A percentile compares a stretch with the other conserved stretches of the same genome.
phyloP scores from a whole-genome alignment of 2,888 invertebrate genomes.

The Dasypolia templi region DNA sequence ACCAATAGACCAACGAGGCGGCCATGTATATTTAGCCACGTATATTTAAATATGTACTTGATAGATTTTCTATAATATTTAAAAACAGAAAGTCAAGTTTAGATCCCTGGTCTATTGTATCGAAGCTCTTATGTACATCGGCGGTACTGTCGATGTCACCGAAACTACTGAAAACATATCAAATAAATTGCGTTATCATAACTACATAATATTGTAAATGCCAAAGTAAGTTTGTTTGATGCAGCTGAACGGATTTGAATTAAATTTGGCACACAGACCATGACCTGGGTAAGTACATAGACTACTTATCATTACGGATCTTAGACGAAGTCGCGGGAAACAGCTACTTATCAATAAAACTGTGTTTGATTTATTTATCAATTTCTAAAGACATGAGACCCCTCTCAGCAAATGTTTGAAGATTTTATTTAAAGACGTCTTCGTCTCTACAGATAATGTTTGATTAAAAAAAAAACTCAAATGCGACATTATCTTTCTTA shows the following conservation, averaged over 20 bases:
- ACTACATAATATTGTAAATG: too few relatives aligned
- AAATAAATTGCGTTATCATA: too few relatives aligned
- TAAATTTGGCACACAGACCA: too few relatives aligned
- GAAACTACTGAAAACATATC: slow-evolving; percentile 36
- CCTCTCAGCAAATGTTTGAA: slow-evolving; percentile 15
- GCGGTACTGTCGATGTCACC: not conserved
- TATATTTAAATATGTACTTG: not conserved
- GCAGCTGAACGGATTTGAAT: too few relatives aligned
- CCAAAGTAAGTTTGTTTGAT: too few relatives aligned
- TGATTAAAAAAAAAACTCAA: not conserved
- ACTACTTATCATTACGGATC: too few relatives aligned
- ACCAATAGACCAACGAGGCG: not conserved
- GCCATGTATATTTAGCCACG: too few relatives aligned
- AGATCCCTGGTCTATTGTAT: not conserved
- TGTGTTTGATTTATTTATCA: slow-evolving; percentile 50
- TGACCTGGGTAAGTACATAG: too few relatives aligned
- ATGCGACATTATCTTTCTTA: not conserved
- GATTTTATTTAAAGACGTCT: not conserved
- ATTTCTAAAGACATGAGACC: slow-evolving; percentile 23
- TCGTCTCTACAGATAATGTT: slow-evolving; percentile 1
- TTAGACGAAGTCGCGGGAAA: too few relatives aligned
- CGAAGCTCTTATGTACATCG: not conserved
- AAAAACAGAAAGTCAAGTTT: not conserved
- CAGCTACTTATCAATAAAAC: slow-evolving; percentile 42
- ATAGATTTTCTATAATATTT: not conserved